phyloP scores from a whole-genome alignment of 2,888 invertebrate genomes.

The Calliscelio sp. region DNA sequence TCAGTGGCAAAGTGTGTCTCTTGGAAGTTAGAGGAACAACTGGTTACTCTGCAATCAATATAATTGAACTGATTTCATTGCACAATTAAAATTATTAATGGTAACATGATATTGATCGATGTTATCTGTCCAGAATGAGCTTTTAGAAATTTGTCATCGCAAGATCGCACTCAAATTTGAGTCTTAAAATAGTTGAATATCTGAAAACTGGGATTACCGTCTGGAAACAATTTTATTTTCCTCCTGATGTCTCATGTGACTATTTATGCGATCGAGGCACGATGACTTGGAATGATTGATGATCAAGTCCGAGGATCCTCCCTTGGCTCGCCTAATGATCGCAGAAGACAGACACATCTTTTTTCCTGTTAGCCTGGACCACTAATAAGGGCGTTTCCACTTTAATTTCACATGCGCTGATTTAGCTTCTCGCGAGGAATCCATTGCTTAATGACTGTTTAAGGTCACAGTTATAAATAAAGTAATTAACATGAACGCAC shows the following conservation, averaged over 20 bases:
- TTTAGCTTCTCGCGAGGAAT: slow-evolving; percentile 48
- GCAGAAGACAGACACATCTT: slow-evolving; percentile 78
- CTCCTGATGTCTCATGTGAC: slow-evolving; percentile 59
- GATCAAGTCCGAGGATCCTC: slow-evolving; percentile 79
- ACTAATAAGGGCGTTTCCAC: slow-evolving; percentile 76
- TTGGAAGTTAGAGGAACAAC: neutral
- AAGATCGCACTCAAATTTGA: no score
- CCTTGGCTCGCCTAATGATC: slow-evolving; percentile 83
- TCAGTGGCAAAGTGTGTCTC: slow-evolving; percentile 21
- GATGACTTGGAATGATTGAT: slow-evolving; percentile 83
- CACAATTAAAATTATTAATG: no score
- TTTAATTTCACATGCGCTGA: slow-evolving; percentile 69
- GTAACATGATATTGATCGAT: no score
- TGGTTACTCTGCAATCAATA: slow-evolving; percentile 29
- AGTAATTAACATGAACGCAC: slow-evolving; percentile 62
- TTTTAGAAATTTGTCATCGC: neutral
- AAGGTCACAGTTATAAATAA: slow-evolving; percentile 65
- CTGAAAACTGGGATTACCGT: slow-evolving; percentile 37
- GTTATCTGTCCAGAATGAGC: no score
- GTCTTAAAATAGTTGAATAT: slow-evolving; percentile 19
- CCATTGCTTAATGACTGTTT: slow-evolving; percentile 65
- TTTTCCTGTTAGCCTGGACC: slow-evolving; percentile 75
- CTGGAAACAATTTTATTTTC: slow-evolving; percentile 65
- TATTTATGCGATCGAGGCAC: slow-evolving; percentile 79
- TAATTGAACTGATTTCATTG: slow-evolving; percentile 11